phyloP scores from a whole-genome alignment of 2,113 vertebrate species.

The Mormyrus iriodes region DNA sequence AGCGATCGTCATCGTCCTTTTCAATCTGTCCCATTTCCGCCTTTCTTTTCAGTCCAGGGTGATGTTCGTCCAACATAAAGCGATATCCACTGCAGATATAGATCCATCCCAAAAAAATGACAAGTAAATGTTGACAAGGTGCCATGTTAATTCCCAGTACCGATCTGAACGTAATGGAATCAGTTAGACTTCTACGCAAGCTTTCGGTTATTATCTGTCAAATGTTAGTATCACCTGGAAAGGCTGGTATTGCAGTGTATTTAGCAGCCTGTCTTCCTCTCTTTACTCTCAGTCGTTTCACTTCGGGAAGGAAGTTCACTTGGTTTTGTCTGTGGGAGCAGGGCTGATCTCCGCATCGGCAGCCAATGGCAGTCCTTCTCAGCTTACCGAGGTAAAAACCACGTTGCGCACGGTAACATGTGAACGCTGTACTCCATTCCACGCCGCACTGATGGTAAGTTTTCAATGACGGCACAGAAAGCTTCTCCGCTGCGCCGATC shows the following conservation, averaged over 20 bases:
- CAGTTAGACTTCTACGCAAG: conserved; percentile 14
- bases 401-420: conserved; percentile 36
- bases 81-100: conserved; percentile 60
- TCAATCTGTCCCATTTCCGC: conserved; percentile 38
- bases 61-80: conserved; percentile 48
- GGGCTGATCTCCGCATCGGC: conserved; percentile 39
- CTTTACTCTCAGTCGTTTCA: conserved; percentile 14
- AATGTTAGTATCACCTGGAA: conserved; percentile 46
- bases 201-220: conserved; percentile 41
- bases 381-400: conserved; percentile 59
- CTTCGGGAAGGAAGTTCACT: conserved; percentile 18
- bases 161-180: not conserved
- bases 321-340: conserved; percentile 42
- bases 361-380: conserved; percentile 52
- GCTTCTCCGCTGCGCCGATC: not conserved
- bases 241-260: conserved; percentile 11
- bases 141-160: conserved; percentile 57
- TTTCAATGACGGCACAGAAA: not conserved
- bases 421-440: not conserved
- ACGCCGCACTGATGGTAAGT: not conserved
- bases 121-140: conserved; percentile 42
- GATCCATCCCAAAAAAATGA: conserved; percentile 68
- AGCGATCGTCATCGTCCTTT: conserved; percentile 26
- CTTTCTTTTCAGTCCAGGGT: conserved; percentile 39
- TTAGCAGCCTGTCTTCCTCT: not conserved